Percentiles rank a stretch among this genome's conserved stretches.
These are phyloP conservation scores for Leptopilina syphax DNA, from an alignment of 2,888 invertebrate species.

Conservation along the genomic window DNA sequence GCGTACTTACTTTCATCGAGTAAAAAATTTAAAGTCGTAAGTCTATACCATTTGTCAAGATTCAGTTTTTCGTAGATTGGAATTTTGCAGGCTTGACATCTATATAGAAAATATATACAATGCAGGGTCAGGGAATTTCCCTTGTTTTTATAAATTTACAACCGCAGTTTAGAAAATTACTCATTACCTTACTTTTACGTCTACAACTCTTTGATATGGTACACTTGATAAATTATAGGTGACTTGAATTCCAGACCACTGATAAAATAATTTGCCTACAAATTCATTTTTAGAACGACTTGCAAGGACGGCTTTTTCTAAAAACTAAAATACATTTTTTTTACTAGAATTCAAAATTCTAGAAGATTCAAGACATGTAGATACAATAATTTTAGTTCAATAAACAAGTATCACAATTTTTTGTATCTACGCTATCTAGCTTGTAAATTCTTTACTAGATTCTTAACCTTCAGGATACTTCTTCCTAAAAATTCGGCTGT, in stretches of 20 bases:
- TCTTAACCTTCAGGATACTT: conserved; percentile 78
- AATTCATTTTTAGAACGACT: background rate
- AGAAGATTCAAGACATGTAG: too few relatives aligned
- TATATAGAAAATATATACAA: background rate
- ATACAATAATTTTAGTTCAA: too few relatives aligned
- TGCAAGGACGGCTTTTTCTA: background rate
- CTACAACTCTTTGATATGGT: conserved; percentile 52
- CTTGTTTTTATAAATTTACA: too few relatives aligned
- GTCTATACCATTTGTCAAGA: background rate
- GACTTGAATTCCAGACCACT: conserved; percentile 69
- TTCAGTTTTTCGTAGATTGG: background rate
- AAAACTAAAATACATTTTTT: background rate
- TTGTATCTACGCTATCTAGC: too few relatives aligned
- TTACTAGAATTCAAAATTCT: too few relatives aligned
- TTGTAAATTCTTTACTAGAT: too few relatives aligned
- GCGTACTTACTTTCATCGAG: background rate
- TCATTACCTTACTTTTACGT: conserved; percentile 64
- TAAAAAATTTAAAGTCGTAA: background rate
- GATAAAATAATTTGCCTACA: conserved; percentile 7
- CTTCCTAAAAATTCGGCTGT: conserved; percentile 84
- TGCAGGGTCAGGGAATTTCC: too few relatives aligned
- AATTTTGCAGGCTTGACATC: background rate
- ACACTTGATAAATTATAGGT: conserved; percentile 59
- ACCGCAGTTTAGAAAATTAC: too few relatives aligned
- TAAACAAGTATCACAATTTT: too few relatives aligned